Percentiles rank a stretch among this genome's conserved stretches.
Conservation (phyloP, 2,113 vertebrate species). For the Prionailurus viverrinus region DNA sequence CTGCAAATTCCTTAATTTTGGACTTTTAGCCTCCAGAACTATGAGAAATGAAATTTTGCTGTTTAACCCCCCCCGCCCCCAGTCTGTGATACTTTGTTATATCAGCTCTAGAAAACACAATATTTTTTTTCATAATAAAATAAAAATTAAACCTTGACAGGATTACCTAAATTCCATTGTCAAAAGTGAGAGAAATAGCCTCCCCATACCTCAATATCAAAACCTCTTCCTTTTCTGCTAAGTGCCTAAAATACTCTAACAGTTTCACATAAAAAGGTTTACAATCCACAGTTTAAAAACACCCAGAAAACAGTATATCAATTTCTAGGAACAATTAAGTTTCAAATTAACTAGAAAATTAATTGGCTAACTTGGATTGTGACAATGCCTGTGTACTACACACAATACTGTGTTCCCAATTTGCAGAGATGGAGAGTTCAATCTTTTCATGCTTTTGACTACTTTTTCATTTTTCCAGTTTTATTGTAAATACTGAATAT, state of each 20-base stretch:
- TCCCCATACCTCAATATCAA: neutral
- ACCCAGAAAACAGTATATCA: neutral
- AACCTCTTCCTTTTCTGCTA: neutral
- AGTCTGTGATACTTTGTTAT: neutral
- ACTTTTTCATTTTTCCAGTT: neutral
- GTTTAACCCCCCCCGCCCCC: neutral
- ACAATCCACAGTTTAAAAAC: neutral
- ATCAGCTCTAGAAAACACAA: neutral
- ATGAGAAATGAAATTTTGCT: neutral
- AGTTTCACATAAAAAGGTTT: slow-evolving; percentile 34
- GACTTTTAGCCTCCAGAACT: neutral
- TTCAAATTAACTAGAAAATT: slow-evolving; percentile 55
- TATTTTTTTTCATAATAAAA: slow-evolving; percentile 31
- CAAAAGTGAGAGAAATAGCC: neutral
- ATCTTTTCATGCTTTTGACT: neutral
- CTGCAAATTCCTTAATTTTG: neutral
- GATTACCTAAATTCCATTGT: neutral
- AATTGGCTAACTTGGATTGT: slow-evolving; percentile 4
- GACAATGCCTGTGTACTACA: neutral
- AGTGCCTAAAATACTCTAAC: neutral
- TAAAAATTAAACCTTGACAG: neutral
- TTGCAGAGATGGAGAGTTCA: slow-evolving; percentile 1
- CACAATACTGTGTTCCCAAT: neutral
- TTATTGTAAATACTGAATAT: neutral
- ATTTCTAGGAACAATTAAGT: slow-evolving; percentile 42